Conservation (phyloP, 2,888 invertebrate genomes). For the Tenthredo mesomela region DNA sequence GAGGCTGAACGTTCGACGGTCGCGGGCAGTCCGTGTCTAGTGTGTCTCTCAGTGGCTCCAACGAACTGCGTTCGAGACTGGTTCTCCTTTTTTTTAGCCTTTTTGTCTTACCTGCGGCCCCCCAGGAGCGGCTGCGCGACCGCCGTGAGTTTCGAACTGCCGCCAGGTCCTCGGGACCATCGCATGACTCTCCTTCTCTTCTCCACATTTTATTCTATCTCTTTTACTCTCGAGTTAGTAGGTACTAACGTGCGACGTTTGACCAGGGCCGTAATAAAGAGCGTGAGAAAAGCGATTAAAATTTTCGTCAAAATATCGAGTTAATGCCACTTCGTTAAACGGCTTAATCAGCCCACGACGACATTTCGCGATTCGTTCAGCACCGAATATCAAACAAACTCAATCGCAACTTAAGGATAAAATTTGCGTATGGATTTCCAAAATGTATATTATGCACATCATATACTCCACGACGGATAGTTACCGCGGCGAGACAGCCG, state of each 20-base stretch:
- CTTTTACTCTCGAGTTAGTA: conserved; percentile 16
- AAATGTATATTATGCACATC: background rate
- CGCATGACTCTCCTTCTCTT: conserved; percentile 35
- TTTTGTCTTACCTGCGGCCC: conserved; percentile 68
- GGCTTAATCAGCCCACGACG: no score
- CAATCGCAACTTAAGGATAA: no score
- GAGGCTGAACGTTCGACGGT: conserved; percentile 29
- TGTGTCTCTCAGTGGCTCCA: conserved; percentile 49
- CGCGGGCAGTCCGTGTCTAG: conserved; percentile 46
- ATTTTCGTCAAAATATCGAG: background rate
- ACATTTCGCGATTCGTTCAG: no score
- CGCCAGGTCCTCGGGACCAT: conserved; percentile 54
- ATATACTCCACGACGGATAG: conserved; percentile 12
- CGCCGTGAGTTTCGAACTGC: conserved; percentile 47
- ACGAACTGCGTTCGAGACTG: conserved; percentile 65
- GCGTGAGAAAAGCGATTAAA: background rate
- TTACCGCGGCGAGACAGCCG: conserved; percentile 45
- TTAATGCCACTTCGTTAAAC: no score
- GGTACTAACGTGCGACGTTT: background rate
- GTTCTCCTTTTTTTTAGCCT: conserved; percentile 67
- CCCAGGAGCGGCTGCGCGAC: conserved; percentile 48
- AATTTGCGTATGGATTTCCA: background rate
- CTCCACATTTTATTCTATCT: conserved; percentile 30
- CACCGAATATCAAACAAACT: no score
- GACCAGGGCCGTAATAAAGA: conserved; percentile 20